Evolutionary conservation across 1,140 invertebrate species (phyloP).

Genomic region (Bilobella aurantiaca): DNA sequence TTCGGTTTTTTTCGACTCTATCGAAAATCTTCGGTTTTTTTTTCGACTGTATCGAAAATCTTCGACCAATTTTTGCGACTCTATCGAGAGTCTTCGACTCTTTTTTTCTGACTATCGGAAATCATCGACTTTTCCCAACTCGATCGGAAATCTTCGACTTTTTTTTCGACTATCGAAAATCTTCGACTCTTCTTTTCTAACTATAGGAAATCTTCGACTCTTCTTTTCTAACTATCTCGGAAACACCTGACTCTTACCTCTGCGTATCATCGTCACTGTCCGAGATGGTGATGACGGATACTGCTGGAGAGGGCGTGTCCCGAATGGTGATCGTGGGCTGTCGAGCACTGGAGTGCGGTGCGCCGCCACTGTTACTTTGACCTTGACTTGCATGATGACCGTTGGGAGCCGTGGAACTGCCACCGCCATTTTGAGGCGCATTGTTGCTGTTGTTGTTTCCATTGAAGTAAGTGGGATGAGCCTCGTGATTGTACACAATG

Average conservation of each 20-base stretch:
- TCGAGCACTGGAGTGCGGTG: conserved; percentile 37
- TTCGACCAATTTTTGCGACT: no score
- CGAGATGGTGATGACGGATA: conserved; percentile 93
- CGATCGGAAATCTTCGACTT: no score
- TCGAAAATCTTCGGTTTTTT: no score
- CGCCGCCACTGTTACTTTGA: conserved; percentile 18
- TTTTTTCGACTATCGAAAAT: no score
- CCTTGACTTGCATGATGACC: conserved; percentile 36
- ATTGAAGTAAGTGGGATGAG: conserved; percentile 9
- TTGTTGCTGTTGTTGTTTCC: conserved; percentile 44
- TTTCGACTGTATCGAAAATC: no score
- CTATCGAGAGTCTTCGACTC: no score
- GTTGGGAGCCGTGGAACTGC: conserved; percentile 21
- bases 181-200: no score
- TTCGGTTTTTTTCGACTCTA: no score
- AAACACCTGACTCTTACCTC: conserved; percentile 25
- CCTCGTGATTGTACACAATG: conserved; percentile 19
- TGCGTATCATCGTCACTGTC: conserved; percentile 83
- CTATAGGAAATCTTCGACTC: no score
- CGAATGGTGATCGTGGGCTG: conserved; percentile 74
- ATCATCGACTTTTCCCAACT: no score
- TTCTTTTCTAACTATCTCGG: no score
- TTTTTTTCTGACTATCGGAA: no score
- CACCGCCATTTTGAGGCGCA: conserved; percentile 43
- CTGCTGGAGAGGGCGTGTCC: conserved; percentile 83